Evolutionary conservation across 2,113 vertebrate genomes (phyloP), one percentile per base, ranked within the genome.

Genomic region (Ceratotherium simum): DNA sequence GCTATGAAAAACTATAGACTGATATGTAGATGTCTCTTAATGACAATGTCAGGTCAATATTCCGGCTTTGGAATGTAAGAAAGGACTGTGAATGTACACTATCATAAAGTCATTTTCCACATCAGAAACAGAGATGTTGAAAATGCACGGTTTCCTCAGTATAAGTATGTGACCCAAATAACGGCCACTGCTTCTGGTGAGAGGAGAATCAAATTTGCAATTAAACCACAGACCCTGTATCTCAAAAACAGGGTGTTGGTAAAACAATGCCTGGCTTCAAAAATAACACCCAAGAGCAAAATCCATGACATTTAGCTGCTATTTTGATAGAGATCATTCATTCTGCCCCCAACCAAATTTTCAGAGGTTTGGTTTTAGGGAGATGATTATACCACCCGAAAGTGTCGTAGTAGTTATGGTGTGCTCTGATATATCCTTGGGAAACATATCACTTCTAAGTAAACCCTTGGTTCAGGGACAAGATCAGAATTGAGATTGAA

Each of bases 401-500:
- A 98, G 87, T 94, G 51, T 97, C 96, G 97, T 42, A 94, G 84
- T 36, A 95, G 82, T 98, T 97, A 83, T 65, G 69, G 86, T 81
- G 51, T 70, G 95, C 92, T 98, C 84, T 98, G 91, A 98, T 97
- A 96, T 87, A 98, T 62, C 16, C 98, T 89, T 97, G 88, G 93
- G 95, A 96, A 97, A 97, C 91, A 98, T 31, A 81, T 48, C 80
- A 65, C 95, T 96, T 96, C 75, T 95, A 92, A 96, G 94, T 56
- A 79, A 97, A 39, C 31, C 36, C 54, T 87, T 72, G 21, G 76
- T 98, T 97, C 73, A 79, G 48, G 39, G 89, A 98, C 90, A 81
- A 84, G 84, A 98, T 98, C 76, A 94, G 90, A 98, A 98, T 70
- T 96, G 92, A 98, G 95, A 97, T 83, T 91, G 94, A 98, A 96